Base-by-base conservation (phyloP, 2,888 invertebrate genomes). In the Thumatha senex region DNA sequence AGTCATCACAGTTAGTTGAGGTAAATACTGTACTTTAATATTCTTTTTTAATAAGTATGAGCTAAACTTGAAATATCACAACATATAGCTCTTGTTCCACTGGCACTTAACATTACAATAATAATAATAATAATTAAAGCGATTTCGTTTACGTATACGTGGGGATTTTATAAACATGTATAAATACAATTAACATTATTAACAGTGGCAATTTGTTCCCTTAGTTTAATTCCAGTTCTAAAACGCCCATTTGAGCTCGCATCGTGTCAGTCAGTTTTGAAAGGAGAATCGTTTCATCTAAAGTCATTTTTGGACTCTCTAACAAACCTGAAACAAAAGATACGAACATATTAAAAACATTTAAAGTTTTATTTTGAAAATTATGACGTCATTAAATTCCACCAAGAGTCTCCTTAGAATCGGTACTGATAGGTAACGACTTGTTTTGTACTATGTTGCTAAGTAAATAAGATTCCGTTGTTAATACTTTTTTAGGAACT, bases 181-280 rank as follows among this genome's bases (percentile, higher is more conserved):
- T 30, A 38, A 4, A 51, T 46, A n/a, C n/a, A 35, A 43, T 45
- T 43, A 48, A 49, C 41, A 48, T 18, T 40, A 59, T 48, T 49
- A 63, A 49, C 54, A 68, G 54, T 63, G 56, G 55, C 63, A n/a
- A 34, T 29, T 55, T 45, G 34, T 47, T 58, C 35, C 31, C 24
- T 62, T 41, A 61, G 51, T 64, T 67, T 44, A 78, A 58, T 63
- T 67, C 73, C 36, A 54, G 57, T 55, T 82, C 78, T 51, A 84
- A 57, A 3, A 95, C 94, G 4, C 95, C 95, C 34, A 96, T 69
- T 82, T 96, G 95, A 45, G 92, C 92, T 51, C 96, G 89, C 74
- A 97, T 92, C 39, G 94, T 93, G 74, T 97, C 96, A 76, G 95
- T 93, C 52, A 96, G 86, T 70, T 94, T 93, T 0, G 96, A 95